phyloP scores from a whole-genome alignment of 2,113 vertebrate genomes.

The Morone chrysops region DNA sequence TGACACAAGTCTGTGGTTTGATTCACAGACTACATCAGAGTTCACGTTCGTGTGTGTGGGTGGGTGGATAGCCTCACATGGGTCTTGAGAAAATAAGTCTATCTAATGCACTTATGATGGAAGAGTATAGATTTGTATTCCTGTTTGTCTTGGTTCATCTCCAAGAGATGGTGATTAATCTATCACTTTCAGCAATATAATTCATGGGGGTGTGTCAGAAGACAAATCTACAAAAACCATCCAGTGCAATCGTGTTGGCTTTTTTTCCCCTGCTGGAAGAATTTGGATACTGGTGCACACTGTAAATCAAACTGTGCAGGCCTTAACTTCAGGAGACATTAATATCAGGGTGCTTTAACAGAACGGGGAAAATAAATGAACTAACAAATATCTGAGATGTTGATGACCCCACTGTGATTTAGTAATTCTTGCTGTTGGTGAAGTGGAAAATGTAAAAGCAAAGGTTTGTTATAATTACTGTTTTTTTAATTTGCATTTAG shows the following conservation, averaged over 20 bases:
- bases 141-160: conserved; percentile 23
- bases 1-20: not conserved
- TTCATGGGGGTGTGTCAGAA: conserved; percentile 46
- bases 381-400: not conserved
- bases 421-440: not conserved
- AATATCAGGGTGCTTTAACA: conserved; percentile 50
- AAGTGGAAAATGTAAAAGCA: too few relatives aligned
- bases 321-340: conserved; percentile 63
- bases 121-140: conserved; percentile 23
- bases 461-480: not conserved
- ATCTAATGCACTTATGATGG: conserved; percentile 12
- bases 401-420: not conserved
- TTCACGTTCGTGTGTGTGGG: not conserved
- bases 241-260: conserved; percentile 38
- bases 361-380: not conserved
- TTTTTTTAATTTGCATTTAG: not conserved
- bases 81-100: not conserved
- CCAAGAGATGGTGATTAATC: conserved; percentile 52
- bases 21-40: not conserved
- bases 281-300: conserved; percentile 40
- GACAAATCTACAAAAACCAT: conserved; percentile 42
- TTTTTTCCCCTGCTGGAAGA: conserved; percentile 18
- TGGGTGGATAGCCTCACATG: not conserved
- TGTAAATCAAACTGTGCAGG: conserved; percentile 68
- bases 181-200: conserved; percentile 55